Percentiles rank a stretch among this genome's conserved stretches.
Conservation (phyloP, 2,797 vertebrate species). For the Arnoldichthys spilopterus region DNA sequence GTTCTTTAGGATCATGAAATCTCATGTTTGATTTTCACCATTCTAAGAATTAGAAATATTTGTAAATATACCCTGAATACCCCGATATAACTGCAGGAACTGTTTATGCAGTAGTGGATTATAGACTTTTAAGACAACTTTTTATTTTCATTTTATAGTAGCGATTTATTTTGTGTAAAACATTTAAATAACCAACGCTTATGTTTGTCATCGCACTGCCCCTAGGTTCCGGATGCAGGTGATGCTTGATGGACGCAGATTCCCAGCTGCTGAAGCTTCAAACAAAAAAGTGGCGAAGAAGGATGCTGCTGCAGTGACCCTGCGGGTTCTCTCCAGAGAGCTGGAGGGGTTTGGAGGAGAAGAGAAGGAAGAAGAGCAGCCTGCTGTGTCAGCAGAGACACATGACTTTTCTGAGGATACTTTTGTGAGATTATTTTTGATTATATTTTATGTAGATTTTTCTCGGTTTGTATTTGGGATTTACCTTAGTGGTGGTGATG, state of each 20-base stretch:
- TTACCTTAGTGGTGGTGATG: not conserved
- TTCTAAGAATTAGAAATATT: too few species aligned
- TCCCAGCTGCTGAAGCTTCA: constrained; percentile 90
- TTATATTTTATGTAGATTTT: too few species aligned
- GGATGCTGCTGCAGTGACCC: constrained; percentile 88
- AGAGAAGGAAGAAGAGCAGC: constrained; percentile 54
- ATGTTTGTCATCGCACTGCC: constrained; percentile 1
- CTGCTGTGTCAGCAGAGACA: constrained; percentile 41
- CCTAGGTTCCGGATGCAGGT: constrained; percentile 95
- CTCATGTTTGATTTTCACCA: too few species aligned
- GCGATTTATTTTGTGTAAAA: too few species aligned
- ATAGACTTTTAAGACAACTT: too few species aligned
- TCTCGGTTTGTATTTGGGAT: not conserved
- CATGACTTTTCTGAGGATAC: constrained; percentile 64
- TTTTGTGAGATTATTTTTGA: constrained; percentile 46
- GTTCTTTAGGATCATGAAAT: too few species aligned
- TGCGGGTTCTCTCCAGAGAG: constrained; percentile 84
- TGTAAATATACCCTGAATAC: not conserved
- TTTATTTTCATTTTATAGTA: too few species aligned
- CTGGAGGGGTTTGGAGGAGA: constrained; percentile 68
- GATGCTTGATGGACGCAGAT: constrained; percentile 85
- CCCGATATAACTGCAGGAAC: too few species aligned
- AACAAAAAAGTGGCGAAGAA: constrained; percentile 97
- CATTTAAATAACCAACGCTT: too few species aligned
- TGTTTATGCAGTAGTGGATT: not conserved